Evolutionary conservation across 2,888 invertebrate genomes (phyloP), one percentile per base, ranked within the genome.

Genomic region (Mycogona germanica): DNA sequence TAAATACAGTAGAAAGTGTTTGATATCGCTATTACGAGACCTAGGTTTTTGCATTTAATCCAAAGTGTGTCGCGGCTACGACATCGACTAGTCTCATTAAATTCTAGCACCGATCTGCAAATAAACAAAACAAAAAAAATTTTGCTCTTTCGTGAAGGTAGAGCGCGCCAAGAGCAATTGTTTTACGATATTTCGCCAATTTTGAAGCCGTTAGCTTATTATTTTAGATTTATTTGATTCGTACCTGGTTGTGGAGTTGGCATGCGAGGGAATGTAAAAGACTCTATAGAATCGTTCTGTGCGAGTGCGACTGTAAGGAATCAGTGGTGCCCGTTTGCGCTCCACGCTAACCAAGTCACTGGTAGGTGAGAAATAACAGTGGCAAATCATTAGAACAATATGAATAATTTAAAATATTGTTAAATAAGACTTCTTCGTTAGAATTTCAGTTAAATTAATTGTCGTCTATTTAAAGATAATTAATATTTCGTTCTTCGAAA

Each of bases 21-120:
- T 45, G 9, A 6, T 7, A 23, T 25, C 26, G 26, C 25, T n/a
- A 12, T 45, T 12, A n/a, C 29, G n/a, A 12, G 17, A 57, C 59
- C 60, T 29, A 60, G 55, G 55, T 76, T 75, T 53, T 75, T 73
- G 66, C 85, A 85, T 54, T 77, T 76, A 23, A 85, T 79, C 59
- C 78, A 74, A 28, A 84, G 73, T 1, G 84, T 78, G 57, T 80
- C 76, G 48, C 76, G 76, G 25, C 73, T 73, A 9, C 74, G 66
- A 66, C 85, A 85, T n/a, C n/a, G n/a, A 2, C 72, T 63, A 0
- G 82, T 77, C 29, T 78, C 74, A 49, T 78, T 74, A 68, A 84
- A 84, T 2, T 79, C 44, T 26, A 53, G 32, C 19, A 37, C 29
- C 17, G 30, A 49, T 32, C 48, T 38, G 32, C n/a, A 40, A 49